Evolutionary conservation across 2,797 vertebrate genomes (phyloP).

Genomic region (Denticeps clupeoides): DNA sequence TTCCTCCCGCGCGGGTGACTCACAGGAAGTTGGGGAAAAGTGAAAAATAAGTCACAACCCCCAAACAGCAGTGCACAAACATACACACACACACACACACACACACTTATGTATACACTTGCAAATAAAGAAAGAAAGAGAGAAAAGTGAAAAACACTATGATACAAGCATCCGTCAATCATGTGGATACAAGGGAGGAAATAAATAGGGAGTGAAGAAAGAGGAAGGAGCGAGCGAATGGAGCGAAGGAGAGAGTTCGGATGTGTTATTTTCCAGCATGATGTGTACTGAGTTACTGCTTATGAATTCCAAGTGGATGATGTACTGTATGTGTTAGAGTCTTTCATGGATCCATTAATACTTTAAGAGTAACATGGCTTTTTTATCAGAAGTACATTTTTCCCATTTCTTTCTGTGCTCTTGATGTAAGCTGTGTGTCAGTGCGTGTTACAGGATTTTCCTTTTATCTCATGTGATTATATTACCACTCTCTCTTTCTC

Average conservation of each 20-base stretch:
- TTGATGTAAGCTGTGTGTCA: slow-evolving; percentile 55
- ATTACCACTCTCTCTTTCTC: slow-evolving; percentile 31
- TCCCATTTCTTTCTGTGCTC: slow-evolving; percentile 47
- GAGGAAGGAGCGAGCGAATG: slow-evolving; percentile 29
- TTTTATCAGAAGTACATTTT: slow-evolving; percentile 58
- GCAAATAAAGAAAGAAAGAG: no score
- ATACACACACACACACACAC: slow-evolving; percentile 10
- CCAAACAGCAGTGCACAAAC: slow-evolving; percentile 8
- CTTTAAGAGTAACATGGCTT: slow-evolving; percentile 61
- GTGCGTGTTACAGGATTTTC: slow-evolving; percentile 59
- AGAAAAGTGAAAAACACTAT: slow-evolving; percentile 24
- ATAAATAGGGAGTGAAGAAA: slow-evolving; percentile 33
- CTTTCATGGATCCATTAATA: slow-evolving; percentile 63
- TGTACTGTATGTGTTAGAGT: slow-evolving; percentile 48
- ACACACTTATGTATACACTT: no score
- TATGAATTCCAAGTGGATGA: slow-evolving; percentile 50
- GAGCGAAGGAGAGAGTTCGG: slow-evolving; percentile 9
- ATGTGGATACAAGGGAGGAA: not conserved
- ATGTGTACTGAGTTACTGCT: slow-evolving; percentile 36
- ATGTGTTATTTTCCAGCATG: slow-evolving; percentile 50
- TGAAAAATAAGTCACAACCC: slow-evolving; percentile 54
- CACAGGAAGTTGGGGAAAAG: slow-evolving; percentile 60
- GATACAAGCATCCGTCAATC: not conserved
- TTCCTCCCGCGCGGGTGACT: slow-evolving; percentile 56
- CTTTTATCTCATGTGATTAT: slow-evolving; percentile 57